Conservation (phyloP, 2,888 invertebrate genomes). For the Pristionchus maxplancki region DNA sequence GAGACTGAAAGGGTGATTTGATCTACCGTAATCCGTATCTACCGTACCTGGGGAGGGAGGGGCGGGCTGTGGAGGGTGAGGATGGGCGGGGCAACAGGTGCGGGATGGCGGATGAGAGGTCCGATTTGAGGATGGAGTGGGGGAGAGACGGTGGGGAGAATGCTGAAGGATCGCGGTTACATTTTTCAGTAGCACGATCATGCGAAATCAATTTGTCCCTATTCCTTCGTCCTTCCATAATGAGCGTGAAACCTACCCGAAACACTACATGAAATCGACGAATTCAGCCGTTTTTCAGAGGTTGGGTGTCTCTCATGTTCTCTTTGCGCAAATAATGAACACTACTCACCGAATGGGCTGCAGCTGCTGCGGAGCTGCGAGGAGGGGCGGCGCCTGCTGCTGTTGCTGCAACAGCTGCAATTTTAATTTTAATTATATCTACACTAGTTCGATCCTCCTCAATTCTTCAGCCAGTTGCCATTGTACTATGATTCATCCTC, state of each 20-base stretch:
- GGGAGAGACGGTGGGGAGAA: conserved; percentile 17
- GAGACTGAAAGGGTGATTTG: no score
- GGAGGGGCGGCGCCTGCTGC: neutral
- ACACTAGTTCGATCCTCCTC: no score
- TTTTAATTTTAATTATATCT: no score
- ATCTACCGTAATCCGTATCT: neutral
- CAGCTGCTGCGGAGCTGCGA: conserved; percentile 18
- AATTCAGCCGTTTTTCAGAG: no score
- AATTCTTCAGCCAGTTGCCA: no score
- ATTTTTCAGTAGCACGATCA: no score
- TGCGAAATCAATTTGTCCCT: neutral
- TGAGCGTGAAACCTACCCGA: neutral
- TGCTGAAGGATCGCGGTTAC: neutral
- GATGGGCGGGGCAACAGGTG: neutral
- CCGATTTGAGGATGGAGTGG: conserved; percentile 23
- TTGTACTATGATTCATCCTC: neutral
- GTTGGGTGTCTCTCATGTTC: no score
- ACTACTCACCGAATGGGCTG: neutral
- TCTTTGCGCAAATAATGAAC: neutral
- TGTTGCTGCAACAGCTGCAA: conserved; percentile 31
- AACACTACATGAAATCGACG: neutral
- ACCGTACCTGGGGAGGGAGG: conserved; percentile 17
- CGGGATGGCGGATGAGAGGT: conserved; percentile 43
- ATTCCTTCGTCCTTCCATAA: no score
- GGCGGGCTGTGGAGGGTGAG: conserved; percentile 11